A percentile compares a stretch with the other conserved stretches of the same genome.
phyloP scores from a whole-genome alignment of 1,140 invertebrate genomes.

The Drosophila nikananu region DNA sequence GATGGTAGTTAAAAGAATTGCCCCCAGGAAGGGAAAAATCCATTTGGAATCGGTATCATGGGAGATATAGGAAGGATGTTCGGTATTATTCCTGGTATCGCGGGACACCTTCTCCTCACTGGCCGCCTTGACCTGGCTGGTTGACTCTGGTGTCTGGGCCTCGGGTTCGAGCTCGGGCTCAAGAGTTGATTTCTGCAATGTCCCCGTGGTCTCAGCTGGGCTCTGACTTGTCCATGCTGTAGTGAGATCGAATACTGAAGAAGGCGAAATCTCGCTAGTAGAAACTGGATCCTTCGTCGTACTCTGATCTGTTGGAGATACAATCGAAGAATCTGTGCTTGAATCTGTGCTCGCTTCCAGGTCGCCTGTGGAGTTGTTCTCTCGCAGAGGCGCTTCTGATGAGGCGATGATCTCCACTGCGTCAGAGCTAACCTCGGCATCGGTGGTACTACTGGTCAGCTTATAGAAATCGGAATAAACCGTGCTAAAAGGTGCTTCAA shows the following conservation, averaged over 20 bases:
- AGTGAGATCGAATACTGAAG: constrained; percentile 13
- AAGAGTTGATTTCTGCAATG: not conserved
- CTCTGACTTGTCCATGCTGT: constrained; percentile 4
- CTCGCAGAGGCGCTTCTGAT: constrained; percentile 11
- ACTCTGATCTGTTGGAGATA: constrained; percentile 7
- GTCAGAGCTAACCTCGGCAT: not conserved
- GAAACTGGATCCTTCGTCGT: not conserved
- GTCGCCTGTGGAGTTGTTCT: not conserved
- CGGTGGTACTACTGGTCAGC: not conserved
- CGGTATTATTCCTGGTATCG: not conserved
- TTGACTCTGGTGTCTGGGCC: not conserved
- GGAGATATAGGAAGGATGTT: not conserved
- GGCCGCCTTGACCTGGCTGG: not conserved
- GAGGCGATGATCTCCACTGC: not conserved
- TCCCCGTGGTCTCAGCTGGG: not conserved
- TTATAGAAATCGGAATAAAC: not conserved
- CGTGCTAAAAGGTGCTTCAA: not conserved
- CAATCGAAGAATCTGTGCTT: constrained; percentile 5
- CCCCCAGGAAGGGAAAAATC: not conserved
- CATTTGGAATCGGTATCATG: not conserved
- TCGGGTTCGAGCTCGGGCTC: not conserved
- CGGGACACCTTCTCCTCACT: constrained; percentile 1
- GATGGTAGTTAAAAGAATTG: not conserved
- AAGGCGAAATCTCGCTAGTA: not conserved
- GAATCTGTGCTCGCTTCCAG: constrained; percentile 1